Evolutionary conservation across 1,140 invertebrate genomes (phyloP).

Genomic region (Drosophila arawakana): DNA sequence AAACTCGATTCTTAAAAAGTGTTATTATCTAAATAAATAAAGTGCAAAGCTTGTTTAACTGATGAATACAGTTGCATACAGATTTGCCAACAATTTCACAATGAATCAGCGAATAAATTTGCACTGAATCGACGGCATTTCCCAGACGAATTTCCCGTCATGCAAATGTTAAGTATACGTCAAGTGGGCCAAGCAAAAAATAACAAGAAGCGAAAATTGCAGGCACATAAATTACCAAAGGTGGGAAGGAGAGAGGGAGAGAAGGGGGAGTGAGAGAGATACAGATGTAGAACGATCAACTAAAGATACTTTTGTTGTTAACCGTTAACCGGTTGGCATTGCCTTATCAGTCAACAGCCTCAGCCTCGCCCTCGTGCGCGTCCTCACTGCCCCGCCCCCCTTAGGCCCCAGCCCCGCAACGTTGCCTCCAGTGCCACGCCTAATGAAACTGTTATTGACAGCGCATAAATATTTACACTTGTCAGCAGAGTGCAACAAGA

Average conservation of each 20-base stretch:
- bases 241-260: neutral
- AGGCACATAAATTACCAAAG: neutral
- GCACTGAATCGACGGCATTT: neutral
- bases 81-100: constrained; percentile 10
- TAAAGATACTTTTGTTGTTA: neutral
- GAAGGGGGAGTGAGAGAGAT: neutral
- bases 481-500: constrained; percentile 24
- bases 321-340: constrained; percentile 15
- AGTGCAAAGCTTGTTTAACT: constrained; percentile 16
- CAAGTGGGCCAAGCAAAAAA: constrained; percentile 3
- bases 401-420: neutral
- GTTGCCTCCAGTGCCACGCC: neutral
- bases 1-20: neutral
- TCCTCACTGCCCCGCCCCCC: neutral
- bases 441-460: constrained; percentile 39
- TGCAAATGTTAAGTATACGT: constrained; percentile 38
- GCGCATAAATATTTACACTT: constrained; percentile 45
- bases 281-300: neutral
- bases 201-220: constrained; percentile 3
- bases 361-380: neutral
- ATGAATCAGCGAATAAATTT: constrained; percentile 12
- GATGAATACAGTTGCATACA: constrained; percentile 1
- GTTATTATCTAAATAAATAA: constrained; percentile 33
- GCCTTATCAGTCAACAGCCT: constrained; percentile 38
- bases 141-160: neutral